Evolutionary conservation across 1,140 invertebrate genomes (phyloP), one percentile per base, ranked within the genome.

Genomic region (Trichonephila clavipes): DNA sequence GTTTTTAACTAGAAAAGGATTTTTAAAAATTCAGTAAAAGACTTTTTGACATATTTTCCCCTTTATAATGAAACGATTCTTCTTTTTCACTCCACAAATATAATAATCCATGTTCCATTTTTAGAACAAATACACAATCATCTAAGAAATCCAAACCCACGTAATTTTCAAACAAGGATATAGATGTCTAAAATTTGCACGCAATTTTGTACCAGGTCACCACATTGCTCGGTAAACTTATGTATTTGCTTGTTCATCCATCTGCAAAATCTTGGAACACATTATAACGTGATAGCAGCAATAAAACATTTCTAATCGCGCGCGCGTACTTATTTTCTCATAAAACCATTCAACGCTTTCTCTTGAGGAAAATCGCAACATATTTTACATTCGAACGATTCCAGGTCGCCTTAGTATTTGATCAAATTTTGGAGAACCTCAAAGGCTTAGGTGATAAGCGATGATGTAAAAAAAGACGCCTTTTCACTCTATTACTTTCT

Each of bases 301-400:
- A 72, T 72, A 72, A 72, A 72, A 72, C 24, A 72, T 28, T 24
- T 72, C 28, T 72, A 72, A 72, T 72, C 69, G n/a, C n/a, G n/a
- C n/a, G n/a, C n/a, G n/a, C n/a, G 69, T 12, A 12, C 24, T 16
- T 14, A 16, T 10, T 72, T 72, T 72, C 14, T 3, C 12, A 10
- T 72, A 14, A 72, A 72, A 28, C 69, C 28, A 28, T 18, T 4
- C 14, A 72, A 14, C 24, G 24, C 69, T 72, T 72, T 34, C 24
- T 12, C 69, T 16, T 24, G 24, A 72, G 69, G 24, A 72, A 72
- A 72, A 28, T 72, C 24, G 28, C 69, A 28, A 34, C n/a, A 24
- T 14, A 72, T 72, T 72, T 72, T 28, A 28, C 69, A 24, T 28
- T 28, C 14, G 69, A 72, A 28, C 16, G 69, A 72, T 72, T 72